These are phyloP conservation scores for Babylonia areolata DNA, from an alignment of 1,140 invertebrate species.

Conservation along the genomic window DNA sequence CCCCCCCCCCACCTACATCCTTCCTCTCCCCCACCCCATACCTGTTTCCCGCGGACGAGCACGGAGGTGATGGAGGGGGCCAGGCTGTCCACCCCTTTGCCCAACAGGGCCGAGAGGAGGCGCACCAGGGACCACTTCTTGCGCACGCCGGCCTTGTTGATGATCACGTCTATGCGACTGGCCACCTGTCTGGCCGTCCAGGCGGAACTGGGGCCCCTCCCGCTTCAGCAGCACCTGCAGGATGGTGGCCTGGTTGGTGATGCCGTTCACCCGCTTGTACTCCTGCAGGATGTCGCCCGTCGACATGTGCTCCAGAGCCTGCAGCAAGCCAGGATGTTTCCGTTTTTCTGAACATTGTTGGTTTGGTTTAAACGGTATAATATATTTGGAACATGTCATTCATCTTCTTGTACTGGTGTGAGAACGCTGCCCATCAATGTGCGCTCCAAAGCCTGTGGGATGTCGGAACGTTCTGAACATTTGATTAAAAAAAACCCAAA, in stretches of 20 bases:
- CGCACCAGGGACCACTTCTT: slow-evolving; percentile 92
- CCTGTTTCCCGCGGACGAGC: slow-evolving; percentile 97
- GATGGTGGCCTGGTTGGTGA: slow-evolving; percentile 88
- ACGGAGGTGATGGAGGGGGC: slow-evolving; percentile 98
- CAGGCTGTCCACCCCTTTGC: slow-evolving; percentile 97
- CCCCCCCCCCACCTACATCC: no score
- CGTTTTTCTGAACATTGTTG: no score
- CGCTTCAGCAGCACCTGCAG: slow-evolving; percentile 89
- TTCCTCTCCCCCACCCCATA: slow-evolving; percentile 69
- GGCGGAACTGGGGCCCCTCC: slow-evolving; percentile 87
- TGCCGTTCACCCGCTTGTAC: slow-evolving; percentile 79
- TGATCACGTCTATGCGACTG: slow-evolving; percentile 87
- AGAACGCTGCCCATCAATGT: no score
- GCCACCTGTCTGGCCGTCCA: slow-evolving; percentile 81
- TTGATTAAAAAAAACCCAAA: no score
- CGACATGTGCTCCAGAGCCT: slow-evolving; percentile 64
- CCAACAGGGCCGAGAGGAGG: slow-evolving; percentile 93
- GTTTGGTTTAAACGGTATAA: no score
- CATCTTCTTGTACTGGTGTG: no score
- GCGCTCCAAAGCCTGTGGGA: no score
- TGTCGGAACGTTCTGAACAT: no score
- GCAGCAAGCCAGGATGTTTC: no score
- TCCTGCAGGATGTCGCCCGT: slow-evolving; percentile 76
- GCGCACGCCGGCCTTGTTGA: slow-evolving; percentile 89
- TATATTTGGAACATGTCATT: no score